These are phyloP conservation scores for Oryctes rhinoceros DNA, from an alignment of 1,140 invertebrate species.

Conservation along the genomic window DNA sequence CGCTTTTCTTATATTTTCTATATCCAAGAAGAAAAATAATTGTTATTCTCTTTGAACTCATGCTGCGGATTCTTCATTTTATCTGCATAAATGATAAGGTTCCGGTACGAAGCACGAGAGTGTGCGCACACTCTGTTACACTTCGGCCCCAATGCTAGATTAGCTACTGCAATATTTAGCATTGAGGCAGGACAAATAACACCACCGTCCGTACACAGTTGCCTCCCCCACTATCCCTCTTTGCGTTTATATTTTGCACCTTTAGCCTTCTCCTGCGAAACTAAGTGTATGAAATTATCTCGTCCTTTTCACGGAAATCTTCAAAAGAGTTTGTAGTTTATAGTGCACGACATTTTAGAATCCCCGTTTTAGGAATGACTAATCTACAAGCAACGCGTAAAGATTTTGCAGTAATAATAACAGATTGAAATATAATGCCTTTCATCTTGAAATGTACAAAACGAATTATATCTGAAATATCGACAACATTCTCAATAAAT, in stretches of 20 bases:
- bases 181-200: slow-evolving; percentile 45
- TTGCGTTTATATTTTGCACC: neutral
- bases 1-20: neutral
- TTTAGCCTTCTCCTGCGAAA: neutral
- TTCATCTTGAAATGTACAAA: too few species aligned
- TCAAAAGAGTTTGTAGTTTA: neutral
- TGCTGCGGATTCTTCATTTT: slow-evolving; percentile 44
- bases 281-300: slow-evolving; percentile 5
- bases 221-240: neutral
- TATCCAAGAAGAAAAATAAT: neutral
- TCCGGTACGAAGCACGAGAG: slow-evolving; percentile 38
- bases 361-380: too few species aligned
- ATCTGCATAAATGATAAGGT: slow-evolving; percentile 51
- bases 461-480: too few species aligned
- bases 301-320: neutral
- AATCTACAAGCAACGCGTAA: too few species aligned
- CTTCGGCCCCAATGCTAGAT: slow-evolving; percentile 49
- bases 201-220: slow-evolving; percentile 43
- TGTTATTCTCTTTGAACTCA: slow-evolving; percentile 2
- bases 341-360: too few species aligned
- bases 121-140: slow-evolving; percentile 43
- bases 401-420: too few species aligned
- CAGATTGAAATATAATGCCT: too few species aligned
- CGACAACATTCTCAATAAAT: too few species aligned
- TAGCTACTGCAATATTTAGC: slow-evolving; percentile 52